Evolutionary conservation across 2,113 vertebrate species (phyloP), one percentile per base, ranked within the genome.

Genomic region (Mandrillus leucophaeus): DNA sequence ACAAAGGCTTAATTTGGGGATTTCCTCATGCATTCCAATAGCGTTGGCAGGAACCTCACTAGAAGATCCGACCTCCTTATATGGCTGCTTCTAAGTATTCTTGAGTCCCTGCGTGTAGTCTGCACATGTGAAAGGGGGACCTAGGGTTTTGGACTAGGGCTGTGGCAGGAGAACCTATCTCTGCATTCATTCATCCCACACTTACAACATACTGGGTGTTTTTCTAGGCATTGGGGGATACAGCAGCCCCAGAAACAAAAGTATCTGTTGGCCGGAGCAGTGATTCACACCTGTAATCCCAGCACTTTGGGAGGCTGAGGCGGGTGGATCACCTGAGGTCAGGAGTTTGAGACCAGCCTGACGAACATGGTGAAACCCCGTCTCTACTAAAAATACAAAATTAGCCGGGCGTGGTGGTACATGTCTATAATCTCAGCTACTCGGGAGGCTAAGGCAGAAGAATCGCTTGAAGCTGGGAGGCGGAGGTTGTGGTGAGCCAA

Each of bases 1-100:
- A 38, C 81, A 32, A 76, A 45, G 50, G 12, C 59, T 50, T 85
- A 45, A 86, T 81, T 91, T 12, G 48, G 27, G 85, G 94, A 90
- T 97, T 61, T 95, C 97, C 83, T 22, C 5, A 1, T n/a, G 2
- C 8, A 2, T 52, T 13, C 86, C 18, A 27, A 10, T 4, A 3
- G 40, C 6, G 3, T 6, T 3, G 57, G 72, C 88, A 86, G 81
- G 57, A 76, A 32, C 45, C 50, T 81, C 87, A 43, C 4, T 0
- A 0, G 61, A 23, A 48, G 22, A n/a, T 6, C 13, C 6, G 32
- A 72, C 25, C 14, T 70, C 32, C 14, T 70, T 16, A 2, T 1
- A 3, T 1, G 16, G 8, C 72, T 0, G 0, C 12, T 68, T 68
- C 27, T 6, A 10, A 55, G 14, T 61, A 30, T 30, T 45, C 87